Evolutionary conservation across 2,888 invertebrate species (phyloP), one percentile per base, ranked within the genome.

Genomic region (Phyto melanocephala): DNA sequence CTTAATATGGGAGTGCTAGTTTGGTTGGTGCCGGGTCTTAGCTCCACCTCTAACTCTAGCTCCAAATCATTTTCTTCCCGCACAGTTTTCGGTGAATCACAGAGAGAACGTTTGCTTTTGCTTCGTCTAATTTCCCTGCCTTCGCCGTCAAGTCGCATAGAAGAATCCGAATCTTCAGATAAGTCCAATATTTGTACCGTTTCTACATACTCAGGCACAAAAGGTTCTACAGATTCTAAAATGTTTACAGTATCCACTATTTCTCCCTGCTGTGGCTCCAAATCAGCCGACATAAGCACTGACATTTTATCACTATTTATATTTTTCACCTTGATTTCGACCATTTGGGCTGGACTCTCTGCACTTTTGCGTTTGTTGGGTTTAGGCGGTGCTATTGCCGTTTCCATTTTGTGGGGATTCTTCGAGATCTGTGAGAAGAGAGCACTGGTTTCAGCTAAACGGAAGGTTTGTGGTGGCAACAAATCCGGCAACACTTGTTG

Each of bases 311-410:
- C 93, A 87, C 94, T 94, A 1, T 94, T 90, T 63, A 95, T 94
- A 89, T 95, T 95, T 87, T 92, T 93, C 87, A 94, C 95, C 84
- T 92, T 94, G 0, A 95, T 93, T 87, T 94, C 95, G 13, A 95
- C 95, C 84, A 95, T 92, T 85, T 93, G 93, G 67, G 90, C 87
- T 0, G 93, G 93, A 6, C 92, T 11, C 78, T 88, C 56, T 80
- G 83, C 67, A 62, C 83, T 83, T 33, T 88, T 88, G 1, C 89
- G 88, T 62, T 89, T 90, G 85, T 89, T 90, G 15, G 75, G 87
- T 82, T 83, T 80, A 5, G 76, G 52, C 8, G 84, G 22, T 37
- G 81, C 74, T 2, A 50, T 24, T 1, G 81, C 80, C 1, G 67
- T 47, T 10, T 60, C 70, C 50, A 37, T 47, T 58, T 65, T 63